Conservation (phyloP, 2,888 invertebrate genomes). For the Apoderus coryli region DNA sequence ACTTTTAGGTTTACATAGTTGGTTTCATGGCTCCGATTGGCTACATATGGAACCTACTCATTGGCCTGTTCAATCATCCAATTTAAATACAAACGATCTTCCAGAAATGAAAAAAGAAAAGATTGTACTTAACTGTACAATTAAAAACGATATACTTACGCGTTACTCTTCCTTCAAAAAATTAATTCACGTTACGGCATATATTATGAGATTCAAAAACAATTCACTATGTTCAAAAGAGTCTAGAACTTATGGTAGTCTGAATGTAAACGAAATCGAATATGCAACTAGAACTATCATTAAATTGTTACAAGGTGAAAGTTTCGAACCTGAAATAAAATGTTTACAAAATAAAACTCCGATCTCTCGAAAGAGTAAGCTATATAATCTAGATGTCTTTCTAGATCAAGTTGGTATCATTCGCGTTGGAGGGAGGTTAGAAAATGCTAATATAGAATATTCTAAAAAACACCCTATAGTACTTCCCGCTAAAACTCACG, state of each 20-base stretch:
- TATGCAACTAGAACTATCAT: background rate
- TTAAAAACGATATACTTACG: background rate
- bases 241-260: conserved; percentile 2
- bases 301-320: conserved; percentile 9
- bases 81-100: background rate
- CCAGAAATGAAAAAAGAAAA: background rate
- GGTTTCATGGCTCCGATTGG: conserved; percentile 5
- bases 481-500: conserved; percentile 11
- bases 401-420: conserved; percentile 12
- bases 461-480: conserved; percentile 13
- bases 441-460: conserved; percentile 10
- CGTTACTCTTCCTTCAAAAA: conserved; percentile 1
- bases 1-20: background rate
- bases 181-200: conserved; percentile 1
- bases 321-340: conserved; percentile 10
- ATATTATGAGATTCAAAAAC: conserved; percentile 4
- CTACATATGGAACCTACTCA: background rate
- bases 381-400: conserved; percentile 11
- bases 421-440: conserved; percentile 14
- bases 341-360: conserved; percentile 2
- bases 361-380: conserved; percentile 9
- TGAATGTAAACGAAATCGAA: conserved; percentile 3
- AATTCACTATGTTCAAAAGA: conserved; percentile 4
- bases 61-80: background rate
- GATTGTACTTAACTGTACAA: background rate